Conservation (phyloP, 2,113 vertebrate species). For the Sitta europaea region DNA sequence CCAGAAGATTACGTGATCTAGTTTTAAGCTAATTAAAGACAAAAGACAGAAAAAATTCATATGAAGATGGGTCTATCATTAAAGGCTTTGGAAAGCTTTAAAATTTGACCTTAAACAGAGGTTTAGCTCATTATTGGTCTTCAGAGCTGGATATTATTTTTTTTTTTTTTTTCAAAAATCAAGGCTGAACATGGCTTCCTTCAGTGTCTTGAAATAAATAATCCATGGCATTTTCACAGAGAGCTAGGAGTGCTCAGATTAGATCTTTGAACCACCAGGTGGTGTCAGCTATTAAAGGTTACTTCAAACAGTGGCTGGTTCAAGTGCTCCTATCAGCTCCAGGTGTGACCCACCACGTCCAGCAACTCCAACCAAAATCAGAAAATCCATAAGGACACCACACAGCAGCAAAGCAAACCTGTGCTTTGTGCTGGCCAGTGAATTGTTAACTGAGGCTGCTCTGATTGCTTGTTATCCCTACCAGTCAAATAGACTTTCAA, state of each 20-base stretch:
- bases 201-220: not conserved
- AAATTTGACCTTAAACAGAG: not conserved
- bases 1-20: not conserved
- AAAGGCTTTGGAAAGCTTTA: not conserved
- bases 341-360: not conserved
- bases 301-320: not conserved
- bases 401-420: not conserved
- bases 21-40: not conserved
- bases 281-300: not conserved
- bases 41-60: not conserved
- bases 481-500: accelerated
- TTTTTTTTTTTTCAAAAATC: not conserved
- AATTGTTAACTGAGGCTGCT: not conserved
- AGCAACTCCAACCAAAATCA: not conserved
- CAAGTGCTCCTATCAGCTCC: not conserved
- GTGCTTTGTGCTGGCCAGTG: not conserved
- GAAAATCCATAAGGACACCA: not conserved
- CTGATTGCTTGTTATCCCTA: not conserved
- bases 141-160: not conserved
- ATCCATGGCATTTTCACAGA: not conserved
- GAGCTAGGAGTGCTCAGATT: not conserved
- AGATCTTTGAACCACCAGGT: not conserved
- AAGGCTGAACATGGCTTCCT: not conserved
- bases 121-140: not conserved
- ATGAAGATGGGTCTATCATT: not conserved